Percentiles rank a stretch among this genome's conserved stretches.
Conservation (phyloP, 1,140 invertebrate species). For the Brachionus calyciflorus region DNA sequence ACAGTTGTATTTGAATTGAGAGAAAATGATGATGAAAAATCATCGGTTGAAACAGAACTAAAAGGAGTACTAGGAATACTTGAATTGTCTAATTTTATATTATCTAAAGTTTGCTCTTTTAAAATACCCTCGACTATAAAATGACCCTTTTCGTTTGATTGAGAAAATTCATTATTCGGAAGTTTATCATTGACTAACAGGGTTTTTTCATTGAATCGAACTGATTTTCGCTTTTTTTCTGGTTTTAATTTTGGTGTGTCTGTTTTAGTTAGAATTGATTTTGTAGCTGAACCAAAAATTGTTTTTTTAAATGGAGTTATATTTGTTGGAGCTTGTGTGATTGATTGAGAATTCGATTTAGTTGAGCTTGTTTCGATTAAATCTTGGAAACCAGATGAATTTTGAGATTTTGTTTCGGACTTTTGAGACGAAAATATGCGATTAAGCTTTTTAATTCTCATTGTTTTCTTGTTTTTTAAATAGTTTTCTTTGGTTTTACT, state of each 20-base stretch:
- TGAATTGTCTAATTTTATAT: not conserved
- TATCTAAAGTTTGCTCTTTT: conserved; percentile 24
- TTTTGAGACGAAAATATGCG: too few species aligned
- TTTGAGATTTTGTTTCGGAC: not conserved
- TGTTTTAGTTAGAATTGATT: conserved; percentile 10
- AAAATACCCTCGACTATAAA: conserved; percentile 6
- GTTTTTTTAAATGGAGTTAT: conserved; percentile 8
- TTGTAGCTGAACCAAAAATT: too few species aligned
- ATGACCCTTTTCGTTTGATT: conserved; percentile 26
- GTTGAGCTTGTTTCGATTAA: not conserved
- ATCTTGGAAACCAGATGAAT: not conserved
- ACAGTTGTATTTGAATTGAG: conserved; percentile 14
- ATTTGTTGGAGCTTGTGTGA: not conserved
- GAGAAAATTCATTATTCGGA: not conserved
- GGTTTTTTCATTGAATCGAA: conserved; percentile 27
- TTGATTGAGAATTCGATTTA: not conserved
- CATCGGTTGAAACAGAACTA: not conserved
- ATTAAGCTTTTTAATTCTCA: too few species aligned
- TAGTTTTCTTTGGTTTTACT: too few species aligned
- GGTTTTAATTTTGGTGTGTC: not conserved
- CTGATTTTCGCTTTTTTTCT: conserved; percentile 36
- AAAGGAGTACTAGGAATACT: conserved; percentile 4
- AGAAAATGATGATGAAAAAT: not conserved
- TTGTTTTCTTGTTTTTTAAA: too few species aligned
- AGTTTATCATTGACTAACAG: not conserved